Base-by-base conservation (phyloP, 2,113 vertebrate species). In the Pica pica region DNA sequence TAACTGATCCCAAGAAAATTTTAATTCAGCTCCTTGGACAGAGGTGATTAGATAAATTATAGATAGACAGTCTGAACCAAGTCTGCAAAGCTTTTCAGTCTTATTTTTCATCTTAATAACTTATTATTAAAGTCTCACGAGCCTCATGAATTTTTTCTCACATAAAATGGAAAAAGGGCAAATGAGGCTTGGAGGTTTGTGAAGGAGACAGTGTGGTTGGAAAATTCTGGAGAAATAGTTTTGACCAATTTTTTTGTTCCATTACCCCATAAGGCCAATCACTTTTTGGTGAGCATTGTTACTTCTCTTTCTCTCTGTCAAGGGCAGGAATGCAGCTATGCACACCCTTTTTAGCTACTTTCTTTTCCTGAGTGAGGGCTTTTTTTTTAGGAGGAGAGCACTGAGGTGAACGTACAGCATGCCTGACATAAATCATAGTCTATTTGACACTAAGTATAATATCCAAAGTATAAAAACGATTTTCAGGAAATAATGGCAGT, bases 31-130 rank as follows among this genome's bases (percentile, higher is more conserved):
- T 87, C 6, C 60, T 82, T 68, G 53, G 22, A 78, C 53, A 76
- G 84, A 91, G n/a, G 75, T 52, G 18, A 44, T 91, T 84, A 79
- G 83, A 83, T 59, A 89, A 92, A 84, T 28, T 42, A 41, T 49
- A 74, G 67, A 49, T 27, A n/a, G 41, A 42, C 50, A 75, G 27
- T 28, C 20, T 93, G 47, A 84, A 87, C 10, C 12, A 57, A 78
- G 16, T 28, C 81, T 89, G 57, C 42, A 76, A 91, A 76, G n/a
- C 0, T 75, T 77, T 83, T 65, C 39, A 44, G 49, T 44, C 61
- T 56, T 78, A 28, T 49, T 81, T 95, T 84, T 65, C 44, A 75
- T 89, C 44, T 42, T 94, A 87, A 93, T 91, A 91, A 53, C 31
- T 86, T 69, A 41, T 23, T 74, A 50, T 65, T 87, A 33, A 67